Percentiles rank a stretch among this genome's conserved stretches.
Conservation (phyloP, 1,140 invertebrate species). For the Aphaenogaster rudis region DNA sequence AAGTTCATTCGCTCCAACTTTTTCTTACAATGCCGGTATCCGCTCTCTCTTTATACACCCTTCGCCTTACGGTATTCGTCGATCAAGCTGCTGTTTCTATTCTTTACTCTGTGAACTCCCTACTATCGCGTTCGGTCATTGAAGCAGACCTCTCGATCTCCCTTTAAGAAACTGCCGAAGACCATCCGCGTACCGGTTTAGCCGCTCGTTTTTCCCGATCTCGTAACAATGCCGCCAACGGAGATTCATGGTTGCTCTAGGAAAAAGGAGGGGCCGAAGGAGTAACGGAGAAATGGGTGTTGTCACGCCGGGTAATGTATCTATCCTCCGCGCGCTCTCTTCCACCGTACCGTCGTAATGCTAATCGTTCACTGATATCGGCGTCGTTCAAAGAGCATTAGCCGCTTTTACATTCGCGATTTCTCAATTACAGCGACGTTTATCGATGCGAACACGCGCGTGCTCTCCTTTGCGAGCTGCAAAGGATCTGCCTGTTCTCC, state of each 20-base stretch:
- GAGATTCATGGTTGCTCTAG: conserved; percentile 66
- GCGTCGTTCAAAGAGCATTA: conserved; percentile 23
- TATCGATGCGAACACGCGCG: neutral
- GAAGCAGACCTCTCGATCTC: conserved; percentile 44
- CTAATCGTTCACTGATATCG: conserved; percentile 55
- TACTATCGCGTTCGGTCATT: conserved; percentile 60
- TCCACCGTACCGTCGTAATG: conserved; percentile 20
- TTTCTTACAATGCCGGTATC: neutral
- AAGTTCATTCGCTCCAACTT: conserved; percentile 27
- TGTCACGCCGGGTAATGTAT: conserved; percentile 60
- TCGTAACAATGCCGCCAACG: conserved; percentile 70
- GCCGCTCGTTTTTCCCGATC: conserved; percentile 63
- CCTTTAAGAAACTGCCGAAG: conserved; percentile 65
- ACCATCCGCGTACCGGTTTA: conserved; percentile 63
- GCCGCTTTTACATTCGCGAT: conserved; percentile 42
- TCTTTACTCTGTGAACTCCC: conserved; percentile 45
- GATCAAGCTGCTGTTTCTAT: conserved; percentile 58
- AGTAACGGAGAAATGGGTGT: conserved; percentile 44
- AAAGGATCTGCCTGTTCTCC: neutral
- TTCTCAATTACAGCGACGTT: conserved; percentile 10
- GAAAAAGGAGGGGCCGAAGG: conserved; percentile 46
- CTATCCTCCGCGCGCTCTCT: conserved; percentile 13
- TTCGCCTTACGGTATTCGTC: conserved; percentile 38
- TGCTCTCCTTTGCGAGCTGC: neutral
- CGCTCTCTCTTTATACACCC: conserved; percentile 11